phyloP scores from a whole-genome alignment of 2,113 vertebrate species.

The Phainopepla nitens region DNA sequence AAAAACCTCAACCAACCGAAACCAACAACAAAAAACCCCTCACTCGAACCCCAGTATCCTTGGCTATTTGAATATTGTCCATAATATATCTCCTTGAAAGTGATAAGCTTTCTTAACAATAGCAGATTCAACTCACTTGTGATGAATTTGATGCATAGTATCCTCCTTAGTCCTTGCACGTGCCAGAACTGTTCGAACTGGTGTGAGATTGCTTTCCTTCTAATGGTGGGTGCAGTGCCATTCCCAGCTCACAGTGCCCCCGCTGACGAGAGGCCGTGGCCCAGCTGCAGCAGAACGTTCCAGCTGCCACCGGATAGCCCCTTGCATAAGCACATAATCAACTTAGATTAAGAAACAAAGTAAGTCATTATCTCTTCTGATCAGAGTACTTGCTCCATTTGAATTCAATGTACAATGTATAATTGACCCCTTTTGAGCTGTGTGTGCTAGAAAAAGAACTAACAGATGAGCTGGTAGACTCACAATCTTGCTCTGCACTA shows the following conservation, averaged over 20 bases:
- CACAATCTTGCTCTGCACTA: background rate
- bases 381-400: background rate
- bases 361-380: background rate
- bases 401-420: background rate
- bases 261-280: background rate
- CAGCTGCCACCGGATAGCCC: background rate
- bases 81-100: background rate
- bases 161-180: background rate
- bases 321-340: conserved; percentile 40
- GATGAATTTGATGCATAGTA: background rate
- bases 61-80: background rate
- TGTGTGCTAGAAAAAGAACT: background rate
- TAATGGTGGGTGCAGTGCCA: background rate
- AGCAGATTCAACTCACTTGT: background rate
- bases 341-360: conserved; percentile 29
- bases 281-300: background rate
- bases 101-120: background rate
- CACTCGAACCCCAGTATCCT: background rate
- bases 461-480: background rate
- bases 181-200: background rate
- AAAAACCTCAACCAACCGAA: background rate
- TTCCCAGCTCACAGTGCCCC: background rate
- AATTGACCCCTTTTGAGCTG: background rate
- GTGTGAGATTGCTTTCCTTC: background rate
- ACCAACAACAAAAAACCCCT: too few relatives aligned